Evolutionary conservation across 2,888 invertebrate species (phyloP), one percentile per base, ranked within the genome.

Genomic region (Aelia acuminata): DNA sequence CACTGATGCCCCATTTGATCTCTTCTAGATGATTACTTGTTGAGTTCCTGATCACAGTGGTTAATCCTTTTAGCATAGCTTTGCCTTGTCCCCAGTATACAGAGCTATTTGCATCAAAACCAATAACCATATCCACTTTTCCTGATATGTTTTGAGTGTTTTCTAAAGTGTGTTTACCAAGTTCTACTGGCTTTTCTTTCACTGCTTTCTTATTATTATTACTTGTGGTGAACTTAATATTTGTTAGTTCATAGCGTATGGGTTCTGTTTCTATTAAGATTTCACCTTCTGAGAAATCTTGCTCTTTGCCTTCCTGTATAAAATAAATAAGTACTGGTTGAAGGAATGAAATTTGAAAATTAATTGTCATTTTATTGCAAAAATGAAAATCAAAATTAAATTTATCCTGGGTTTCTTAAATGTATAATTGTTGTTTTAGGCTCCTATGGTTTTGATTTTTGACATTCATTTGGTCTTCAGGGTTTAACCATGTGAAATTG

Each of bases 181-280:
- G 92, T 85, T 94, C 92, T 89, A 93, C 93, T 13, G 93, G 93
- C 90, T 94, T 94, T 90, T 93, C 93, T 13, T 93, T 92, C 26
- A 94, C 92, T 87, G 94, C 94, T 90, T 93, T 93, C 88, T 94
- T 94, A 88, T 92, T 91, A 70, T 92, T 92, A 80, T 43, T 80
- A 80, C 11, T 80, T 13, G 43, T 43, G 7, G 39, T 80, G 90
- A 95, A 93, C 90, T 94, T 94, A n/a, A 96, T 94, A 89, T 94
- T 93, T 88, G 94, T 94, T 91, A 97, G 92, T 92, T 96, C 96
- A 92, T 97, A 97, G 89, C 94, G 93, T 53, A 94, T 93, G 1
- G 97, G 97, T 92, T 97, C 97, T 0, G 95, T 95, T 93, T 97
- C 97, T 13, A 96, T 94, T 47, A 97, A 93, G 86, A 97, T 94